Evolutionary conservation across 2,113 vertebrate species (phyloP), one percentile per base, ranked within the genome.

Genomic region (Poecilia latipinna): DNA sequence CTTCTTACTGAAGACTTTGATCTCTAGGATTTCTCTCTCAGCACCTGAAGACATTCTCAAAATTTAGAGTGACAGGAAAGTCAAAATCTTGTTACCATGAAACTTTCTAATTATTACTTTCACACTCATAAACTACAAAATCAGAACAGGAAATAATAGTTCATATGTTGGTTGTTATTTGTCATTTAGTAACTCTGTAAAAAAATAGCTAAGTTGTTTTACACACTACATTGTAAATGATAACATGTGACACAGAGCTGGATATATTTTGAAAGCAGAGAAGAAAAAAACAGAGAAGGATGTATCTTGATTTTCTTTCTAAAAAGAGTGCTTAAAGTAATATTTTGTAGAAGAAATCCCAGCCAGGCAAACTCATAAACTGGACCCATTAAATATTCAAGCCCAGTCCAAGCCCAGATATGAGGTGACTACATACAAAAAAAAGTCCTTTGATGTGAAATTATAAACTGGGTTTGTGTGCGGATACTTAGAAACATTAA

Each of bases 401-500:
- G 15, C 35, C 37, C 28, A 62, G 68, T 63, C 61, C 33, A 26
- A 35, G 33, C 64, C 24, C 31, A 80, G 28, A 79, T 85, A 72
- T 88, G 82, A 60, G 69, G 64, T 64, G 51, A 71, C 79, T 84
- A 64, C 24, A 57, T 83, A 82, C 63, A 75, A 83, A 77, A 78
- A 83, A 80, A 66, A 42, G 70, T 77, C 80, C 77, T 88, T 80
- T 75, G 66, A 88, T 82, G 69, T 85, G 74, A 42, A 82, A 86
- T 90, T 84, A 90, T 88, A 88, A 90, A 80, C 85, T 78, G 57
- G 74, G 78, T 67, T 74, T 78, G 82, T 65, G 80, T 78, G 76
- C 42, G 74, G 39, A 75, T 84, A 75, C 79, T 88, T 72, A 84
- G 83, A 77, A 86, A 79, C 86, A 85, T 64, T 88, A 85, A 91